phyloP scores from a whole-genome alignment of 2,113 vertebrate species.

The Platichthys stellatus region DNA sequence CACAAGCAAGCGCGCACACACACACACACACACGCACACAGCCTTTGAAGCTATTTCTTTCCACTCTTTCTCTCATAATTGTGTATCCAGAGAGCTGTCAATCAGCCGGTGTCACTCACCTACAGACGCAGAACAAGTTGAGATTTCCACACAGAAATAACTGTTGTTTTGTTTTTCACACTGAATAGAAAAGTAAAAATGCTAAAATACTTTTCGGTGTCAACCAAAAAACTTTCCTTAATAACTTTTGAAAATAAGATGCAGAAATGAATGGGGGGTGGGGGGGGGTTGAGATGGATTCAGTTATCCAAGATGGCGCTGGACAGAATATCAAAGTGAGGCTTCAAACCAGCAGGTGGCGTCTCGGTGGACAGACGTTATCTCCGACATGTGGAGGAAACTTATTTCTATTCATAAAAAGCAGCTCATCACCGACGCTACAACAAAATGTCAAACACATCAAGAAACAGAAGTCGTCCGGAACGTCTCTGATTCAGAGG shows the following conservation, averaged over 20 bases:
- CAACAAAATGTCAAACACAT: slow-evolving; percentile 1
- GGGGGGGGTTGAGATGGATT: too few species aligned
- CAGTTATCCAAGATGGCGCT: too few species aligned
- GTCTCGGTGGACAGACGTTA: too few species aligned
- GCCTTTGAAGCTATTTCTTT: slow-evolving; percentile 47
- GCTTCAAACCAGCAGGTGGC: too few species aligned
- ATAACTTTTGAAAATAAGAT: background rate
- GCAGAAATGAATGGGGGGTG: background rate
- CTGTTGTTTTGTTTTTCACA: slow-evolving; percentile 24
- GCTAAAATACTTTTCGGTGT: background rate
- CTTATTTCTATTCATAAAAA: too few species aligned
- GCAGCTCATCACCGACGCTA: background rate
- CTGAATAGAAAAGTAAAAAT: slow-evolving; percentile 13
- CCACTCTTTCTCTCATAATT: slow-evolving; percentile 58
- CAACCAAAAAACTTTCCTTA: slow-evolving; percentile 16
- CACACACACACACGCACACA: slow-evolving; percentile 30
- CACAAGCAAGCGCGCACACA: slow-evolving; percentile 31
- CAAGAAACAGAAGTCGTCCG: too few species aligned
- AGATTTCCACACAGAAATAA: slow-evolving; percentile 35
- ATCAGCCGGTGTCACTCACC: slow-evolving; percentile 36
- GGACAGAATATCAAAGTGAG: too few species aligned
- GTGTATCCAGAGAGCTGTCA: slow-evolving; percentile 66
- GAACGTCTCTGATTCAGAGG: too few species aligned
- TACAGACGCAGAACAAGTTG: slow-evolving; percentile 7
- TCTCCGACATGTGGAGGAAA: too few species aligned